Evolutionary conservation across 2,113 vertebrate species (phyloP), one percentile per base, ranked within the genome.

Genomic region (Rutilus rutilus): DNA sequence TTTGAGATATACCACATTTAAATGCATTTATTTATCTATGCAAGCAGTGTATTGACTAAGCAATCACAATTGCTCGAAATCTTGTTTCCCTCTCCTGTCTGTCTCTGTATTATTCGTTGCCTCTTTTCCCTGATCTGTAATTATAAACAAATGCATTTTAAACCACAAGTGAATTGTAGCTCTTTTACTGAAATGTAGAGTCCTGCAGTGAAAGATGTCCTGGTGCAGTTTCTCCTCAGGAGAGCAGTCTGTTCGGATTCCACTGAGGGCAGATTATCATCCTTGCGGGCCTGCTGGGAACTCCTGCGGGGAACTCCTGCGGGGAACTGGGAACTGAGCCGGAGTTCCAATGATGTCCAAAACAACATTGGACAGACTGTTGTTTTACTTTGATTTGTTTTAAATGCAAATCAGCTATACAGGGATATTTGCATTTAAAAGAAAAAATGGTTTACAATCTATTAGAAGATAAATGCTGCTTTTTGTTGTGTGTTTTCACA

Each of bases 211-310:
- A 25, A 57, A 52, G 76, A 39, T 60, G 78, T 57, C 60, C 36
- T 78, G 6, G 42, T 39, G 75, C n/a, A 33, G 64, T 19, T 62
- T 54, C 78, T 86, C 62, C 54, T 67, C 25, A 62, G 82, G 82
- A 23, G 33, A 83, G 78, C 82, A 73, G 39, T 50, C 78, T 82
- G 85, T 85, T 87, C 87, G 47, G 84, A 77, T 86, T 62, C 76
- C 54, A 47, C 73, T 74, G 50, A 81, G 76, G 65, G 74, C 67
- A 86, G 79, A 87, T 86, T 86, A 88, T 85, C 84, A 47, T 65
- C 50, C 23, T 42, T 19, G 52, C 39, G 10, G 74, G 54, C 62
- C 67, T 36, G 71, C 15, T 42, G 85, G 78, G 52, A 83, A 85
- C 30, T 80, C 59, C 59, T 75, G 69, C 76, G 64, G 82, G 60